Evolutionary conservation across 2,797 vertebrate species (phyloP).

Genomic region (Gobionotothen gibberifrons): DNA sequence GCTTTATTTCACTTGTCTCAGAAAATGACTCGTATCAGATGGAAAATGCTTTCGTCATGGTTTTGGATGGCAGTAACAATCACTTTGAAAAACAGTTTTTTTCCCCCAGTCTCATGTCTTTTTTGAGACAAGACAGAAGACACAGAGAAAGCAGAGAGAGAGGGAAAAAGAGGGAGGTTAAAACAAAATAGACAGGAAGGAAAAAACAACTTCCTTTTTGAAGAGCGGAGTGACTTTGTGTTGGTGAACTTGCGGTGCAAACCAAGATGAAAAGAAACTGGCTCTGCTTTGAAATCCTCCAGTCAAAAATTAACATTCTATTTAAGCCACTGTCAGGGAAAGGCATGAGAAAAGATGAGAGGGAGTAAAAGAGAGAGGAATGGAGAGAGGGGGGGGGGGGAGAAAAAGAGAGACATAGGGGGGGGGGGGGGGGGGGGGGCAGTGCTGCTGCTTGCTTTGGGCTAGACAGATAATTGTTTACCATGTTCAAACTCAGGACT

Average conservation of each 20-base stretch:
- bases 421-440: constrained; percentile 30
- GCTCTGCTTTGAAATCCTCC: constrained; percentile 80
- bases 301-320: constrained; percentile 85
- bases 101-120: constrained; percentile 58
- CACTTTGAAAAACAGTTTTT: constrained; percentile 56
- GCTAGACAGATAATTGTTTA: constrained; percentile 87
- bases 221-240: constrained; percentile 75
- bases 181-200: constrained; percentile 51
- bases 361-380: constrained; percentile 57
- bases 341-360: constrained; percentile 71
- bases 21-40: constrained; percentile 28
- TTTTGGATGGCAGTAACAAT: constrained; percentile 51
- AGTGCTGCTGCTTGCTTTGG: constrained; percentile 71
- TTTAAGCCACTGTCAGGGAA: constrained; percentile 80
- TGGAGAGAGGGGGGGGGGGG: constrained; percentile 32
- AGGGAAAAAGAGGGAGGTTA: constrained; percentile 35
- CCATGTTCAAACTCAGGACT: constrained; percentile 83
- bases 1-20: constrained; percentile 30
- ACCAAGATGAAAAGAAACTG: constrained; percentile 78
- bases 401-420: constrained; percentile 23
- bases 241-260: constrained; percentile 80
- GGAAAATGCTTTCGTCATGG: constrained; percentile 46
- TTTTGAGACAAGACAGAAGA: constrained; percentile 58
- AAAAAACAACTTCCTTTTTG: constrained; percentile 72
- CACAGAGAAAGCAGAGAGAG: constrained; percentile 34